A percentile compares a stretch with the other conserved stretches of the same genome.
Evolutionary conservation across 2,797 vertebrate genomes (phyloP).

Genomic region (Lutjanus argentimaculatus): DNA sequence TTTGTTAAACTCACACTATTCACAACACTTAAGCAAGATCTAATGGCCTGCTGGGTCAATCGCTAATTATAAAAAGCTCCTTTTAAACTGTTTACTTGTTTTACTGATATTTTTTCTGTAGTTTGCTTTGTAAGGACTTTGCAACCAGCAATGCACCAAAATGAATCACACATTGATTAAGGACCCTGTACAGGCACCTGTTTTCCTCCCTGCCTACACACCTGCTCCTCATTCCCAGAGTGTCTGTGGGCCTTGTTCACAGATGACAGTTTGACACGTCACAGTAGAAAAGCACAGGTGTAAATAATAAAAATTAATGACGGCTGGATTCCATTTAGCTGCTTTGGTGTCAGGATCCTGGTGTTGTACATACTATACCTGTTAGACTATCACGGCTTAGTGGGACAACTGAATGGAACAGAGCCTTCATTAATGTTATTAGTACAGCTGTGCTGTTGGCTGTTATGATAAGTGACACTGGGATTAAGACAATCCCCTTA

Average conservation of each 20-base stretch:
- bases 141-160: neutral
- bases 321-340: constrained; percentile 6
- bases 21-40: neutral
- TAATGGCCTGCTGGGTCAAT: neutral
- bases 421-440: neutral
- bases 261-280: neutral
- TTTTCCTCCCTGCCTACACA: neutral
- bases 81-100: neutral
- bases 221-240: constrained; percentile 3
- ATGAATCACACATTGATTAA: constrained; percentile 7
- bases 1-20: constrained; percentile 22
- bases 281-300: neutral
- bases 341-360: neutral
- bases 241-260: neutral
- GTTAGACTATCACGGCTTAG: neutral
- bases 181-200: neutral
- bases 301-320: neutral
- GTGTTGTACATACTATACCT: neutral
- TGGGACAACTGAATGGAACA: neutral
- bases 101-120: neutral
- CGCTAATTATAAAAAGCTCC: neutral
- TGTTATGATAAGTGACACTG: neutral
- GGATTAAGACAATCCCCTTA: neutral
- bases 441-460: neutral
- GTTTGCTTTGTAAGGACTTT: neutral